phyloP scores from a whole-genome alignment of 2,113 vertebrate species.

The Chamaea fasciata region DNA sequence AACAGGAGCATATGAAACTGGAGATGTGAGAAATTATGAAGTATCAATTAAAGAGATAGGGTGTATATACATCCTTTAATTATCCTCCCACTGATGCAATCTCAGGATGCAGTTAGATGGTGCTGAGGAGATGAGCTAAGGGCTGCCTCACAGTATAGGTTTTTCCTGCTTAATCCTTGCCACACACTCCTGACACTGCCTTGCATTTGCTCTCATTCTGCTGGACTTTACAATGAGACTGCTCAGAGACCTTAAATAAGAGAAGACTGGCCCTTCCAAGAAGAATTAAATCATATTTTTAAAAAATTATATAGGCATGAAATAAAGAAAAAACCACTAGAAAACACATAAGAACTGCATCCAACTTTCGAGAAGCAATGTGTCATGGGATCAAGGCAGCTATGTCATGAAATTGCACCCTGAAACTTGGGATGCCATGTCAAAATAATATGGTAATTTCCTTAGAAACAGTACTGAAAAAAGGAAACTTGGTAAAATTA shows the following conservation, averaged over 20 bases:
- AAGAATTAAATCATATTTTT: neutral
- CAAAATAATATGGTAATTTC: neutral
- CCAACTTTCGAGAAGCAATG: neutral
- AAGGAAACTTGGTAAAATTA: neutral
- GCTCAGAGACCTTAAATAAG: neutral
- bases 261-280: neutral
- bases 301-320: neutral
- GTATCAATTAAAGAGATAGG: neutral
- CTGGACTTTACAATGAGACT: neutral
- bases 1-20: neutral
- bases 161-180: neutral
- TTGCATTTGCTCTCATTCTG: neutral
- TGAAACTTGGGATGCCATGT: neutral
- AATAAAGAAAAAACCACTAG: neutral
- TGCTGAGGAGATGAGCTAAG: neutral
- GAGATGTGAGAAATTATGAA: neutral
- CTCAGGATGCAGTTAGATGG: neutral
- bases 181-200: neutral
- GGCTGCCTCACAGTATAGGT: neutral
- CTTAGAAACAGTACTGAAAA: neutral
- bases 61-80: neutral
- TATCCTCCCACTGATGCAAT: constrained; percentile 5
- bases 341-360: neutral
- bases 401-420: neutral
- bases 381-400: neutral